phyloP scores from a whole-genome alignment of 2,888 invertebrate genomes.

The Leptothorax acervorum region DNA sequence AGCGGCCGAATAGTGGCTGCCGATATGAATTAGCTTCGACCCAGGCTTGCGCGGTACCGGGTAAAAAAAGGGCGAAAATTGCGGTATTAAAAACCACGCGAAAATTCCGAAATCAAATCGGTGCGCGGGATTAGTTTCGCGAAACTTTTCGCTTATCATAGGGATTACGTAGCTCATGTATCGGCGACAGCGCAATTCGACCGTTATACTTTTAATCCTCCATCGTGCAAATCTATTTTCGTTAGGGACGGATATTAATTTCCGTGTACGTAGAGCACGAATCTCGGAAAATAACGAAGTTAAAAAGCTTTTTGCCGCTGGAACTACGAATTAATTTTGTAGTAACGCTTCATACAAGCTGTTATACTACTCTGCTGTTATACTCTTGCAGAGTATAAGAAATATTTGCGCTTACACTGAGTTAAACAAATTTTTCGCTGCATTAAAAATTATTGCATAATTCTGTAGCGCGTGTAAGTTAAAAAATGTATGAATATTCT shows the following conservation, averaged over 20 bases:
- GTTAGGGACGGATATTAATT: not conserved
- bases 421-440: not conserved
- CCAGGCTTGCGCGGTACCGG: not conserved
- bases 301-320: not conserved
- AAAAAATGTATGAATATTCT: not conserved
- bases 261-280: not conserved
- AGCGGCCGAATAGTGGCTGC: slow-evolving; percentile 3
- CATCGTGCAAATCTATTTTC: slow-evolving; percentile 23
- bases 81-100: slow-evolving; percentile 14
- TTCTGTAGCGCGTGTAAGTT: not conserved
- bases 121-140: slow-evolving; percentile 12
- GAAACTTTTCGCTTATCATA: slow-evolving; percentile 21
- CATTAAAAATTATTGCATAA: not conserved
- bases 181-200: not conserved
- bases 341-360: not conserved
- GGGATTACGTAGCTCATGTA: not conserved
- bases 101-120: slow-evolving; percentile 15
- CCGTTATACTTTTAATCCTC: slow-evolving; percentile 14
- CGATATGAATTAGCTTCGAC: slow-evolving; percentile 43
- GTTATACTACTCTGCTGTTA: not conserved
- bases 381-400: not conserved
- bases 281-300: not conserved
- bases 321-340: slow-evolving; percentile 9
- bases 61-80: slow-evolving; percentile 8
- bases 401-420: not conserved